phyloP scores from a whole-genome alignment of 2,113 vertebrate species.

The Eudorcas thomsonii region DNA sequence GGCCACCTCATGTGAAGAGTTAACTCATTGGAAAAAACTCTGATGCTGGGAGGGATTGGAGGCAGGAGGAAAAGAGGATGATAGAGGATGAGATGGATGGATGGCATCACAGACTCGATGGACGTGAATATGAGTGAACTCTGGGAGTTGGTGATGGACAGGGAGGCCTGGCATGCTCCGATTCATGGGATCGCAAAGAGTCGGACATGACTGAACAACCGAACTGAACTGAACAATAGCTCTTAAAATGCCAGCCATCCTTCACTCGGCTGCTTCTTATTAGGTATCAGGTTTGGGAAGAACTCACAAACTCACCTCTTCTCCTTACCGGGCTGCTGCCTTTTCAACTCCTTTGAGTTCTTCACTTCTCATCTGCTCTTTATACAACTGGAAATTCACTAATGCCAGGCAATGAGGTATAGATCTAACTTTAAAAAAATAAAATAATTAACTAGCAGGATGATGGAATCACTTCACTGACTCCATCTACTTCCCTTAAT shows the following conservation, averaged over 20 bases:
- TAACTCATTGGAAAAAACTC: no score
- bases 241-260: neutral
- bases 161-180: fast-evolving
- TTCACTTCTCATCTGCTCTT: conserved; percentile 70
- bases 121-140: no score
- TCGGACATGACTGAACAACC: no score
- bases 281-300: neutral
- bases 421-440: conserved; percentile 71
- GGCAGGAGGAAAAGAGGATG: no score
- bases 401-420: conserved; percentile 76
- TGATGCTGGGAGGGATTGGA: no score
- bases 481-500: conserved; percentile 67
- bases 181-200: no score
- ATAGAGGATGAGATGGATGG: no score
- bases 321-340: neutral
- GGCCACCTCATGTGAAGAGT: no score
- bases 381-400: conserved; percentile 73
- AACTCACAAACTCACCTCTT: neutral
- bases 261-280: neutral
- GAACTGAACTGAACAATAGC: neutral
- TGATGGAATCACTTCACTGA: conserved; percentile 62
- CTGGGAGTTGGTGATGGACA: no score
- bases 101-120: no score
- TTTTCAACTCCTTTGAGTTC: conserved; percentile 54
- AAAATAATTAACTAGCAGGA: conserved; percentile 70